Conservation (phyloP, 2,113 vertebrate species). For the Sapayoa aenigma region DNA sequence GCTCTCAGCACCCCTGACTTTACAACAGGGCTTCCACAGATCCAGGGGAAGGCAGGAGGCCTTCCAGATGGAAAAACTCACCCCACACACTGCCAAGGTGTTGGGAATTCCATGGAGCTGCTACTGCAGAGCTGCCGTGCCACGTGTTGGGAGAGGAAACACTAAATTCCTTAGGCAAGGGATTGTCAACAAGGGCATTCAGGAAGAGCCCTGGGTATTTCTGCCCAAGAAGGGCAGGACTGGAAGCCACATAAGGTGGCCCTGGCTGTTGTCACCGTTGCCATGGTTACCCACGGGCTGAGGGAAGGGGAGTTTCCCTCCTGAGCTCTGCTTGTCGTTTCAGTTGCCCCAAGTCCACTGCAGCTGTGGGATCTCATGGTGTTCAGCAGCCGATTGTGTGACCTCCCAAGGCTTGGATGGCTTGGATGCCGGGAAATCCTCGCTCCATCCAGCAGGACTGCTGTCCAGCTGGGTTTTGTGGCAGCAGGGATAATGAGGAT, state of each 20-base stretch:
- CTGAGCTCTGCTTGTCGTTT: not conserved
- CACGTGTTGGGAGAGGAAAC: not conserved
- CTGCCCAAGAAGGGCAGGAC: not conserved
- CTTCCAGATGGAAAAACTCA: not conserved
- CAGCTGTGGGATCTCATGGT: not conserved
- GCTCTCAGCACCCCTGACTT: not conserved
- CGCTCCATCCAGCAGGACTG: not conserved
- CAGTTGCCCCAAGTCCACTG: not conserved
- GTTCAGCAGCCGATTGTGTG: not conserved
- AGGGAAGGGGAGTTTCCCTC: not conserved
- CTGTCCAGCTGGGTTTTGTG: not conserved
- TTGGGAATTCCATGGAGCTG: not conserved
- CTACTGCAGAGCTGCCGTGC: not conserved
- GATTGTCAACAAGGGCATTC: not conserved
- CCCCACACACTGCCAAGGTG: fast-evolving
- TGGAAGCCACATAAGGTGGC: not conserved
- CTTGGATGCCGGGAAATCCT: not conserved
- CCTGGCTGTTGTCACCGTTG: not conserved
- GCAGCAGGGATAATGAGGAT: not conserved
- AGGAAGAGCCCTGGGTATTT: not conserved
- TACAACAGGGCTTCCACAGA: not conserved
- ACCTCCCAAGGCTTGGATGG: not conserved
- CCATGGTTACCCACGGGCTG: not conserved
- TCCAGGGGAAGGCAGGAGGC: not conserved
- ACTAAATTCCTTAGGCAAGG: not conserved